Base-by-base conservation (phyloP, 1,140 invertebrate species). In the Spodoptera litura region DNA sequence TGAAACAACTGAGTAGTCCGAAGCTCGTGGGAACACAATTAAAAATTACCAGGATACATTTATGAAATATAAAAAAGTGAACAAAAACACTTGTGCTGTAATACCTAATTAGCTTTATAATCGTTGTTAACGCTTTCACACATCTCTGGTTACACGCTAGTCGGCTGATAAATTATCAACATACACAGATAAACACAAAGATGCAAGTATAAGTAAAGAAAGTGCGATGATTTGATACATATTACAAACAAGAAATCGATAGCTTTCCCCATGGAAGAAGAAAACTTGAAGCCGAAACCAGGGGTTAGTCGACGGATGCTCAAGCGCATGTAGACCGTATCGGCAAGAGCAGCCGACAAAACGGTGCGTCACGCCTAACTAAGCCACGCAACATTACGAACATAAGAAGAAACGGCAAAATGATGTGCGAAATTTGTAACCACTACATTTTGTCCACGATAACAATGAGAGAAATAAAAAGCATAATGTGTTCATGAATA, bases 301-400 rank as follows among this genome's bases (percentile, higher is more conserved):
- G 84, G 84, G 88, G 91, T 91, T 93, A 88, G 80, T 78, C 77
- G 75, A 80, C 87, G 86, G 89, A 90, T 93, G 85, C 85, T 82
- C 79, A 53, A 79, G 70, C 79, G 87, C 88, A 93, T 94, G 81
- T 93, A 94, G 92, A 94, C 93, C 93, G 93, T 89, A 90, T 93
- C 91, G 88, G 87, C 88, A 89, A 89, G 87, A 89, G 85, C 81
- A 86, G 84, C 84, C 87, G 88, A 92, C 90, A 93, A 91, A 93
- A 90, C 87, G 90, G 81, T 80, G 82, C 88, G 90, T 93, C 90
- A 94, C 88, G 91, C 89, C 84, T 81, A 92, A 93, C 88, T 91
- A 88, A 87, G 71, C 86, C 81, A 90, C 89, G 87, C 85, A 86
- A 88, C 81, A 75, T 83, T 84, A 74, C 84, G 85, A 90, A 88